Base-by-base conservation (phyloP, 2,888 invertebrate species). In the Dendrolimus houi region DNA sequence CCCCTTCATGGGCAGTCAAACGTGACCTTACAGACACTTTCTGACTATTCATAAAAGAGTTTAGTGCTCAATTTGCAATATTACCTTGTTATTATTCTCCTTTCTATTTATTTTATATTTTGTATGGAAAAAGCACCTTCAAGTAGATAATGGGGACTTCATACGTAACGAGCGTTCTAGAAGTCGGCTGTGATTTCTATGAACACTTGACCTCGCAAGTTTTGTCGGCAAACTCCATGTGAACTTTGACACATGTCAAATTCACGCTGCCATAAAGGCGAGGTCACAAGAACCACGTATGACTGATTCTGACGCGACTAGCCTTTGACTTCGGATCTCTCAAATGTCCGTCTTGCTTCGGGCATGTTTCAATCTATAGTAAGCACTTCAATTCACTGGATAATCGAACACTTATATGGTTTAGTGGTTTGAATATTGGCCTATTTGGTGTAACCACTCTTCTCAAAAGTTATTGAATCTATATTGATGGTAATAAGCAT, bases 251-350 rank as follows among this genome's bases (percentile, higher is more conserved):
- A 47, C 12, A 47, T 68, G 61, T 63, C 59, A 58, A 66, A 69
- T 72, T 72, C 70, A 73, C 70, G 68, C 69, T 67, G 66, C 61
- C 67, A 75, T 74, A 74, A 75, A 81, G 29, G 29, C 29, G 29
- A 29, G 73, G 72, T 79, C 83, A 83, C 52, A 41, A 17, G 10
- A 42, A 9, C 53, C 70, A 72, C 59, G 6, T 59, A 79, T 87
- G 87, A 88, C 70, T 87, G 88, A 89, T 89, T 86, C 79, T 75
- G 85, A 83, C 83, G 80, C 72, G 72, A 69, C 69, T 81, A 83
- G 77, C 89, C 89, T 89, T 88, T 88, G 89, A 88, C 88, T 87
- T 76, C 72, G 62, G 77, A 76, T 82, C 83, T 75, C 75, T 85
- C 85, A 81, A 76, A 81, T 75, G 82, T 81, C 79, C 69, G 71